Evolutionary conservation across 2,797 vertebrate genomes (phyloP), one percentile per base, ranked within the genome.

Genomic region (Philypnodon macrostomus): DNA sequence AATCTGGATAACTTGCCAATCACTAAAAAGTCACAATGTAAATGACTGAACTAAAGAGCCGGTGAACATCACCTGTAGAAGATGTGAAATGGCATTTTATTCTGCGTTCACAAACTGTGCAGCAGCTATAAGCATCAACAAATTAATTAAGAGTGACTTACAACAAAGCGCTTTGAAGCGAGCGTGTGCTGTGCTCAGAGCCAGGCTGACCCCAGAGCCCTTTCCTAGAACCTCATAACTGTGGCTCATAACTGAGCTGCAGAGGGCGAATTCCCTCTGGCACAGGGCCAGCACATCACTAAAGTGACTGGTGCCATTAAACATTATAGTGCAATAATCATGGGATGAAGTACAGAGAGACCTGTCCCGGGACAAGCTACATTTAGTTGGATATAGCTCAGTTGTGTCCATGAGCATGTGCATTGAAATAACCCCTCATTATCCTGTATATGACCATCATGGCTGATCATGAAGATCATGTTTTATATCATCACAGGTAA

Each of bases 131-230:
- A 87, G 87, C 71, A 78, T 71, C 74, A 73, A 85, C 83, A 87
- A 83, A 87, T 87, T 87, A 88, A 90, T 91, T 88, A 90, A 88
- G 87, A 89, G 59, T 88, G 90, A 90, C 90, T 88, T 90, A 89
- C 67, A 81, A 84, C 84, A 86, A 85, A 88, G 89, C 85, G 77
- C 81, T 85, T 83, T 89, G 85, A 87, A 88, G 79, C 38, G 63
- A 72, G 76, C 24, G 63, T 80, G 72, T 33, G 63, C 78, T 48
- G 63, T 37, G 71, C 74, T 69, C 74, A 80, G 84, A 84, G 84
- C 88, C 79, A 60, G 78, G 74, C 76, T 87, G 78, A 85, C 83
- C 84, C 75, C 1, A 7, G 66, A 40, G 68, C 56, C 73, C 68
- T 75, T 42, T 66, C 69, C 63, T 68, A 71, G 75, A 85, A 80